Conservation (phyloP, 2,797 vertebrate genomes). For the Macropus fuliginosus region DNA sequence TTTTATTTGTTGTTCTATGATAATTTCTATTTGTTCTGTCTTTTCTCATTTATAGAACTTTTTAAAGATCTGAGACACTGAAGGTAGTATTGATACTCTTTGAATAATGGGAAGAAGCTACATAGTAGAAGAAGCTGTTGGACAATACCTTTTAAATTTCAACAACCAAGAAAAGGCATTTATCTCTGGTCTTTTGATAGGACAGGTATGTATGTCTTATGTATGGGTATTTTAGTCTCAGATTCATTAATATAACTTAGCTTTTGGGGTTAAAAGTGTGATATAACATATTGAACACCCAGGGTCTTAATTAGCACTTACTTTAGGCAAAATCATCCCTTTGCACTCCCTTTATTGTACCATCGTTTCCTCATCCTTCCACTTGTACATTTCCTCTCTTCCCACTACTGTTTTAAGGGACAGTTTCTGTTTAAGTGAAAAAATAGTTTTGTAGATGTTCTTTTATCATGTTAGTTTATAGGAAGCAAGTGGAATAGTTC, state of each 20-base stretch:
- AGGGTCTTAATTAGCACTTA: not conserved
- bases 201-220: constrained; percentile 88
- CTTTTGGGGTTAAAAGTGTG: not conserved
- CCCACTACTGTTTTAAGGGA: not conserved
- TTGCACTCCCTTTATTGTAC: not conserved
- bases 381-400: not conserved
- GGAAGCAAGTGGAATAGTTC: not conserved
- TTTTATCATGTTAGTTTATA: not conserved
- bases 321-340: not conserved
- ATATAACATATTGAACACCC: not conserved
- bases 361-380: not conserved
- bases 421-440: not conserved
- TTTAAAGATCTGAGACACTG: not conserved
- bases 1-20: not conserved
- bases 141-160: constrained; percentile 90
- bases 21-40: not conserved
- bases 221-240: not conserved
- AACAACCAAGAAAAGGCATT: constrained; percentile 82
- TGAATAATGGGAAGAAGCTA: constrained; percentile 93
- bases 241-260: not conserved
- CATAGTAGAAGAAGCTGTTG: constrained; percentile 92
- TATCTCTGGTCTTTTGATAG: constrained; percentile 91
- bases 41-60: not conserved
- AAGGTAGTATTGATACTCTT: not conserved
- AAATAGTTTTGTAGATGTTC: not conserved